Evolutionary conservation across 2,113 vertebrate species (phyloP), one percentile per base, ranked within the genome.

Genomic region (Eudyptes chrysolophus): DNA sequence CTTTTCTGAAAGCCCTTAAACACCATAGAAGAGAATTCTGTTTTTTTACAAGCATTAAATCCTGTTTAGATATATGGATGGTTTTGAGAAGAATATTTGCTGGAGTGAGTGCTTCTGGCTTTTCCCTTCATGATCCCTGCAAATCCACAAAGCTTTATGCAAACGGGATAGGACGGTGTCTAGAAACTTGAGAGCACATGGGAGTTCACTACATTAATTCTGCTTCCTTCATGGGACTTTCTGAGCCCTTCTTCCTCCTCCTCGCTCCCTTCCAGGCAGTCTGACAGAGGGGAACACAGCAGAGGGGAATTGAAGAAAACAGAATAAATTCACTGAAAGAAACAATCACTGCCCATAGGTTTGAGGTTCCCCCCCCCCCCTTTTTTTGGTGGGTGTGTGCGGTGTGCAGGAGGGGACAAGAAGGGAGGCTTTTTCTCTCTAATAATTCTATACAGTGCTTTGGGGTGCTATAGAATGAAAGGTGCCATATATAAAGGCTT

Each of bases 41-140:
- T 52, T 82, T 79, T 79, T 89, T 51, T 84, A 80, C 65, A 92
- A 82, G 84, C 48, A 36, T 82, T 89, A 72, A 96, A 95, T 94
- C 69, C 84, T 57, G 19, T 87, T 95, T 76, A 79, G 61, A 65
- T 78, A 61, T 32, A 58, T 16, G 29, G 57, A 71, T 64, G 57
- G 19, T 29, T 91, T 92, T 49, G n/a, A 75, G 64, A 88, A 64
- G 64, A 82, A 2, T 44, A 51, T 89, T 82, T 93, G 44, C 57
- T 82, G 70, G 36, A 66, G 10, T 64, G 55, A 90, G 42, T 16
- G 65, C 36, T 94, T 74, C 61, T 52, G 54, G 36, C 34, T 92
- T 85, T 79, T 84, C 34, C 61, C 20, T 75, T 87, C 87, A 34
- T 17, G 54, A 40, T 60, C n/a, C 49, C 54, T 61, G 77, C 36